A percentile compares a stretch with the other conserved stretches of the same genome.
Evolutionary conservation across 92 coral and sea anemone species (phyloP).

Genomic region (Actinernus sp.): DNA sequence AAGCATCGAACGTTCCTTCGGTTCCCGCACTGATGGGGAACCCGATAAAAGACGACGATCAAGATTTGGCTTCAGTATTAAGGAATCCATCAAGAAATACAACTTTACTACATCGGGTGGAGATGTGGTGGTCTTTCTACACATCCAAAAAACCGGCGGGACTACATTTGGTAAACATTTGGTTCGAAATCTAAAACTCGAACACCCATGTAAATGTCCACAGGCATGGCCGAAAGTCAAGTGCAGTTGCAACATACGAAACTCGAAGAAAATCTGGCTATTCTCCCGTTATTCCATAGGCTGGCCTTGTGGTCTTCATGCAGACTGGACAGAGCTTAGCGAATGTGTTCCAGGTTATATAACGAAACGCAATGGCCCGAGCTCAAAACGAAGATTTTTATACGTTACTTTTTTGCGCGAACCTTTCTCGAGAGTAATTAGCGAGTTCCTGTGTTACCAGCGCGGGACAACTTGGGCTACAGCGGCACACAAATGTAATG

Average conservation of each 20-base stretch:
- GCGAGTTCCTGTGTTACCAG: conserved; percentile 90
- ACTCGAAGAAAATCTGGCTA: conserved; percentile 83
- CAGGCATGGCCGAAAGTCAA: conserved; percentile 28
- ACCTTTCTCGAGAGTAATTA: conserved; percentile 84
- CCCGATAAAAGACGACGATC: conserved; percentile 6
- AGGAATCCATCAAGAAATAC: conserved; percentile 24
- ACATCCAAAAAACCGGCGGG: conserved; percentile 98
- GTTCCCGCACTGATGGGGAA: not conserved
- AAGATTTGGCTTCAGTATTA: conserved; percentile 19
- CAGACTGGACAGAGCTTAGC: conserved; percentile 91
- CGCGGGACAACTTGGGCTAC: conserved; percentile 95
- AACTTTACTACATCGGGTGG: conserved; percentile 52
- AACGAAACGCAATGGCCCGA: conserved; percentile 53
- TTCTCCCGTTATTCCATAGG: conserved; percentile 92
- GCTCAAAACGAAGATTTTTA: conserved; percentile 51
- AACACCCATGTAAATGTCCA: conserved; percentile 68
- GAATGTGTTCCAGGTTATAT: conserved; percentile 80
- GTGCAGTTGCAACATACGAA: conserved; percentile 76
- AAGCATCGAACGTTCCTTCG: conserved; percentile 1
- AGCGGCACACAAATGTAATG: conserved; percentile 76
- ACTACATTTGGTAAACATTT: conserved; percentile 91
- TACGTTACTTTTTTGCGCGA: conserved; percentile 88
- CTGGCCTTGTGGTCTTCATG: conserved; percentile 96
- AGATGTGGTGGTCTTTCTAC: conserved; percentile 89
- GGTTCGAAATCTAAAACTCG: conserved; percentile 67